Evolutionary conservation across 2,797 vertebrate species (phyloP), one percentile per base, ranked within the genome.

Genomic region (Melanotaenia parkinsoni): DNA sequence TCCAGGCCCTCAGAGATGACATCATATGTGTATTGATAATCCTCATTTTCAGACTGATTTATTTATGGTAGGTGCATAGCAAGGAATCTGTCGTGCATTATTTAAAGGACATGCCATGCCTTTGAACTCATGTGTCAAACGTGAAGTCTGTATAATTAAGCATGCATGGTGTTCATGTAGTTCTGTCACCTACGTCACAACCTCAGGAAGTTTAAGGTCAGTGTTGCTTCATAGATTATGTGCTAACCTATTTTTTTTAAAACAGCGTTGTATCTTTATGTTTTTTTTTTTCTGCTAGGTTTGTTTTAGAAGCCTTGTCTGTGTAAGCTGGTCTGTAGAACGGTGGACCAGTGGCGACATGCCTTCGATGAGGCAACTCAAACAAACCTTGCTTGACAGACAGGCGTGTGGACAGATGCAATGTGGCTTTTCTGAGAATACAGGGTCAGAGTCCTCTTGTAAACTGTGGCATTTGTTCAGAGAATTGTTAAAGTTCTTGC

Each of bases 371-470:
- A 79, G 61, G 37, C 57, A 70, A 6, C 62, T 77, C 67, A 76
- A 80, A 86, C 74, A 82, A 63, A 77, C 63, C 54, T 51, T 63
- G 67, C 71, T 74, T 67, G 64, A 76, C 60, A 63, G 67, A 75
- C 65, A 33, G 78, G 38, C 63, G 14, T 57, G 73, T 74, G 74
- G 74, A 66, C 67, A 81, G 72, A 80, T 74, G 65, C 54, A 83
- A 35, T 62, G 32, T 6, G 61, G 64, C 53, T 74, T 83, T 86
- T 73, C 78, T 76, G 37, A 68, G 78, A 71, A 69, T 38, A 24
- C 43, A 47, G 32, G 77, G 72, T 80, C 77, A 82, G 75, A 85
- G 84, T 88, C 79, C 63, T 53, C 54, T 63, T 30, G 62, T 78
- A 70, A 69, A 72, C 20, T 4, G 3, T 18, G 57, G 70, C 51